Conservation (phyloP, 2,797 vertebrate genomes). For the Betta splendens region DNA sequence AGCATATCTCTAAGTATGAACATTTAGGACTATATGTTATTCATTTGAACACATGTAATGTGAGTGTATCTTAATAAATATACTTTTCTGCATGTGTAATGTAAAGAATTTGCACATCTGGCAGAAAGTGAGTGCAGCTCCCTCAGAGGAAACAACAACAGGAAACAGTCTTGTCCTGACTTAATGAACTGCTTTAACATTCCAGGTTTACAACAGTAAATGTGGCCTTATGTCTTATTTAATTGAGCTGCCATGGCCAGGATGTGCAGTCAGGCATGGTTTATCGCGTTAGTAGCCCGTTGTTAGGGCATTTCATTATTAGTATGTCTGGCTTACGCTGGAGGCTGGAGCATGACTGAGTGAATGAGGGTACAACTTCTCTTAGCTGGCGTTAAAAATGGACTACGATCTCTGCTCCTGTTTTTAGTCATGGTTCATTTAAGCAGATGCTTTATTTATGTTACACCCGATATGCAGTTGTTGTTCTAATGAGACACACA, state of each 20-base stretch:
- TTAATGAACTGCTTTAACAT: conserved; percentile 41
- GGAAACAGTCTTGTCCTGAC: conserved; percentile 51
- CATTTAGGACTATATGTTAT: conserved; percentile 28
- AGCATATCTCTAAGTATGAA: conserved; percentile 19
- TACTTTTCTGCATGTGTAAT: neutral
- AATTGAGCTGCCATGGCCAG: conserved; percentile 43
- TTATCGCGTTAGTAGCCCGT: conserved; percentile 45
- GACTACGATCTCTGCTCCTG: neutral
- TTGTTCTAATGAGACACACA: neutral
- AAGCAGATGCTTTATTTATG: neutral
- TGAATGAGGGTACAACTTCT: conserved; percentile 8
- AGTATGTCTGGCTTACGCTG: conserved; percentile 46
- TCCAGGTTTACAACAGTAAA: conserved; percentile 29
- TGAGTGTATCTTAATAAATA: neutral
- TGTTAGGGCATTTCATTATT: conserved; percentile 52
- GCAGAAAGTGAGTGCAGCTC: conserved; percentile 31
- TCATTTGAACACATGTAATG: conserved; percentile 6
- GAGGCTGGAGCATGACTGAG: conserved; percentile 16
- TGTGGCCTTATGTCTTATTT: conserved; percentile 53
- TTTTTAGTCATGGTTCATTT: neutral
- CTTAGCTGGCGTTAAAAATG: conserved; percentile 24
- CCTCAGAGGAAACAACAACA: conserved; percentile 62
- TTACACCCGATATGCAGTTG: neutral
- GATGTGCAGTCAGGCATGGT: conserved; percentile 45
- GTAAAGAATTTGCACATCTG: conserved; percentile 22